A percentile compares a stretch with the other conserved stretches of the same genome.
These are phyloP conservation scores for Capromys pilorides DNA, from an alignment of 2,797 vertebrate species.

Conservation along the genomic window DNA sequence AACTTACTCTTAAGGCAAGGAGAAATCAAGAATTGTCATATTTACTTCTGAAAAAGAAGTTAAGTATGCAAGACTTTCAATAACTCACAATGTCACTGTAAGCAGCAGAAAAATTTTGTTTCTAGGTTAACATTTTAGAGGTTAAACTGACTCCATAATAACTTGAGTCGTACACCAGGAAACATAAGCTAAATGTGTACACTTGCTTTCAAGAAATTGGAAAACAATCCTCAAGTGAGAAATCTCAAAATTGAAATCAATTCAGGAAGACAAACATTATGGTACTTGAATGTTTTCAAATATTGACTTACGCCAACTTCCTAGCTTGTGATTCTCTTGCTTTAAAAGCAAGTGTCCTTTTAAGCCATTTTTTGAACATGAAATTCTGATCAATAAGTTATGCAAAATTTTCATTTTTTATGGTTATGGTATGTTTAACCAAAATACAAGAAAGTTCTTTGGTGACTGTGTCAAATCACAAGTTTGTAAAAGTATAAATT, in stretches of 20 bases:
- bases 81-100: background rate
- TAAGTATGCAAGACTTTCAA: background rate
- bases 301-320: rapidly evolving
- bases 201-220: background rate
- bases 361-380: background rate
- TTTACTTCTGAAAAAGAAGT: background rate
- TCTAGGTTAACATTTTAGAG: background rate
- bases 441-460: background rate
- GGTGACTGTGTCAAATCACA: background rate
- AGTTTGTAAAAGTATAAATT: background rate
- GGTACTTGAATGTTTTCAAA: background rate
- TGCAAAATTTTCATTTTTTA: background rate
- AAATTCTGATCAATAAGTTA: constrained; percentile 19
- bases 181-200: background rate
- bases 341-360: background rate
- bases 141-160: background rate
- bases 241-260: background rate
- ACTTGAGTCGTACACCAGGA: background rate
- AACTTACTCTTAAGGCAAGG: background rate
- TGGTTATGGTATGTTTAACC: background rate
- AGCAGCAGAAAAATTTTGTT: background rate
- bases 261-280: background rate
- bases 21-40: background rate
- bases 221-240: background rate
- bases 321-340: background rate